Conservation (phyloP, 2,888 invertebrate genomes). For the Zygaena filipendulae region DNA sequence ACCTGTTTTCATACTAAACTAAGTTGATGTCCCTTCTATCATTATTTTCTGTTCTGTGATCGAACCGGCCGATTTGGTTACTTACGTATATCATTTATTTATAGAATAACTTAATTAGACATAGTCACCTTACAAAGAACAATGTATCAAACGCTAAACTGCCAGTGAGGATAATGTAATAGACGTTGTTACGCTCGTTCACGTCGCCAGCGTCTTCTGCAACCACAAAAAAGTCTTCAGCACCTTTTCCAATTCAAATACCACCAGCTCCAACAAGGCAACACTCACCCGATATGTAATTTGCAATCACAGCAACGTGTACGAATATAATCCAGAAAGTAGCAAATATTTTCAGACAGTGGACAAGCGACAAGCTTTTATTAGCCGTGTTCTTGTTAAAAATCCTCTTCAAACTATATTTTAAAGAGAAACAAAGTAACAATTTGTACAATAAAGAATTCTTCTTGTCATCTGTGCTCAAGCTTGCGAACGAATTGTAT, state of each 20-base stretch:
- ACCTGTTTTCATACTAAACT: too few species aligned
- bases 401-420: slow-evolving; percentile 45
- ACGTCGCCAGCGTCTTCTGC: slow-evolving; percentile 55
- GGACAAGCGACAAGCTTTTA: slow-evolving; percentile 65
- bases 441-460: slow-evolving; percentile 33
- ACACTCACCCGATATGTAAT: slow-evolving; percentile 74
- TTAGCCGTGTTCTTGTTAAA: slow-evolving; percentile 56
- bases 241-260: neutral
- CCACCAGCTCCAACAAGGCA: too few species aligned
- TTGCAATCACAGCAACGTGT: slow-evolving; percentile 71
- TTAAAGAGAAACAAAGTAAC: slow-evolving; percentile 49
- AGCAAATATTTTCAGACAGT: slow-evolving; percentile 71
- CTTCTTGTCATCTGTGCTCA: slow-evolving; percentile 34
- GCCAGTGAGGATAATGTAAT: slow-evolving; percentile 62
- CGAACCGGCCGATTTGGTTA: too few species aligned
- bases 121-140: slow-evolving; percentile 70
- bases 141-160: slow-evolving; percentile 71
- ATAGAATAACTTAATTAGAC: too few species aligned
- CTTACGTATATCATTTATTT: too few species aligned
- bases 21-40: too few species aligned
- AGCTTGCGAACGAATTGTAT: slow-evolving; percentile 39
- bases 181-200: slow-evolving; percentile 45
- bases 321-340: slow-evolving; percentile 75
- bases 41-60: too few species aligned
- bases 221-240: slow-evolving; percentile 19